phyloP scores from a whole-genome alignment of 2,113 vertebrate species.

The Limnothrissa miodon region DNA sequence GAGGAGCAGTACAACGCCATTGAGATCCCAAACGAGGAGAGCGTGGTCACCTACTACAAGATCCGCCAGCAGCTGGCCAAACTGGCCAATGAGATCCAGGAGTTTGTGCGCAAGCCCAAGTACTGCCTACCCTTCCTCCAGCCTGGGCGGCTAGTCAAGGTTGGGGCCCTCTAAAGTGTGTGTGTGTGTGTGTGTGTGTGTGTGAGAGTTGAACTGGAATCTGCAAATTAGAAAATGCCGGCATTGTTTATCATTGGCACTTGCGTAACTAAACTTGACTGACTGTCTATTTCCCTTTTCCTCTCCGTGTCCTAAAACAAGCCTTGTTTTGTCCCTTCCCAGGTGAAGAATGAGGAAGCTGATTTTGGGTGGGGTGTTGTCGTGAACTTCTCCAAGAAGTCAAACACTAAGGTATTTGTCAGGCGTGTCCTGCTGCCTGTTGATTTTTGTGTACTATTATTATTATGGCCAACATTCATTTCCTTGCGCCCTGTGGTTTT shows the following conservation, averaged over 20 bases:
- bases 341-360: conserved; percentile 90
- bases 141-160: conserved; percentile 91
- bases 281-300: neutral
- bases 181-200: neutral
- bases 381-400: conserved; percentile 96
- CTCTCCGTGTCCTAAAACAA: neutral
- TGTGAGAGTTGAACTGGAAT: neutral
- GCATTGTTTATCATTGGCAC: no score
- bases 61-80: conserved; percentile 94
- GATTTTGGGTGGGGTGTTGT: conserved; percentile 98
- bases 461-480: neutral
- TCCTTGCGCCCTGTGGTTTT: neutral
- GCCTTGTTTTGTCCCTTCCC: neutral
- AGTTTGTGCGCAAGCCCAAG: conserved; percentile 92
- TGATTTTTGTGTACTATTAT: neutral
- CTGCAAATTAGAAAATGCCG: no score
- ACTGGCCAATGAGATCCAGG: conserved; percentile 91
- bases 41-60: conserved; percentile 92
- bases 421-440: neutral
- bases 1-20: conserved; percentile 90
- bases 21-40: conserved; percentile 92
- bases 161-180: conserved; percentile 46
- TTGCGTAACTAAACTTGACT: neutral
- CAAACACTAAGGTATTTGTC: conserved; percentile 87
- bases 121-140: conserved; percentile 95